Conservation (phyloP, 2,797 vertebrate genomes). For the Helicolenus hilgendorfi region DNA sequence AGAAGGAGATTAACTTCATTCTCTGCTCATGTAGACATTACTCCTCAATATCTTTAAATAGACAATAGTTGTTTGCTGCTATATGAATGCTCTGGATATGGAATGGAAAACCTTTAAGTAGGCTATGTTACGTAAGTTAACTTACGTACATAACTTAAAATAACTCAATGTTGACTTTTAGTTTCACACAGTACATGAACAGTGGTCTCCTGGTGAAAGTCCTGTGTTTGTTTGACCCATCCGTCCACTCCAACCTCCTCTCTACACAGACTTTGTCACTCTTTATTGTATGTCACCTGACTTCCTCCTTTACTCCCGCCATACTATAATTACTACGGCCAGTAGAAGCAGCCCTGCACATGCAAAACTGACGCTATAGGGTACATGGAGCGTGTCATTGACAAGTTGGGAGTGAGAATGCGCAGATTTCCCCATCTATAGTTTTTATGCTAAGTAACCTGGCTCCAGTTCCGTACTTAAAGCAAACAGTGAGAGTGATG, state of each 20-base stretch:
- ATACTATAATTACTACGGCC: background rate
- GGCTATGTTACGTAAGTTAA: background rate
- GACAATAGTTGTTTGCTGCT: too few relatives aligned
- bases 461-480: too few relatives aligned
- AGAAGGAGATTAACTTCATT: too few relatives aligned
- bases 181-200: background rate
- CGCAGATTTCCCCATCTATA: background rate
- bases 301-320: background rate
- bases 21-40: too few relatives aligned
- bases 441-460: background rate
- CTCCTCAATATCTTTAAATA: too few relatives aligned
- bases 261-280: background rate
- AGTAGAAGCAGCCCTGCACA: background rate
- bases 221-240: background rate
- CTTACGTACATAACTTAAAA: too few relatives aligned
- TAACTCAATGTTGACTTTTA: background rate
- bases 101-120: too few relatives aligned
- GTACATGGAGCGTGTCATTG: background rate
- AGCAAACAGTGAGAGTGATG: too few relatives aligned
- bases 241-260: background rate
- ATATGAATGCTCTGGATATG: too few relatives aligned
- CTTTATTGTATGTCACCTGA: background rate
- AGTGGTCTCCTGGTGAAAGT: background rate
- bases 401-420: background rate
- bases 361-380: background rate